Evolutionary conservation across 2,888 invertebrate genomes (phyloP), one percentile per base, ranked within the genome.

Genomic region (Heliconius aoede): DNA sequence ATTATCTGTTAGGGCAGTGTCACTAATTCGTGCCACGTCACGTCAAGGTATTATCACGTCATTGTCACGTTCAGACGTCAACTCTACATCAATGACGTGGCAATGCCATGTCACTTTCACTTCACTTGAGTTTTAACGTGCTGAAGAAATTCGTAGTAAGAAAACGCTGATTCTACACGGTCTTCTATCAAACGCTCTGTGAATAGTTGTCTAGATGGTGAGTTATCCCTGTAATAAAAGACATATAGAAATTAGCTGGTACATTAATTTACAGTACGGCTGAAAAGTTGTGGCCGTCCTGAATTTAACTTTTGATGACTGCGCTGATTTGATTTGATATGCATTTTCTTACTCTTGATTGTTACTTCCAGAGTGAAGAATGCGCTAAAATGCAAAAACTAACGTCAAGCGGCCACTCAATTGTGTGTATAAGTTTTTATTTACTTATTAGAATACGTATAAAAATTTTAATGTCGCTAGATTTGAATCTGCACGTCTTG

Each of bases 141-240:
- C 93, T 99, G 99, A 90, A 99, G 95, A 95, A 99, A 99, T 95
- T 99, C 99, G 92, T 98, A 98, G 95, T 99, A 99, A 83, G 99
- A 98, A 94, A 99, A 96, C 74, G 98, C 97, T 76, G 97, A 97
- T 90, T 99, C 99, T 80, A 97, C 96, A 86, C 99, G 95, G 93
- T 99, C 99, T 91, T 99, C 99, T 69, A 99, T 95, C 85, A 99
- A 95, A 84, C 97, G 96, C 86, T 99, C 98, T 80, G 97, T 96
- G 94, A 99, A 99, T 83, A 96, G 90, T 76, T 95, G 95, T 82
- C 98, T 96, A 77, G 96, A 95, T 76, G 97, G 97, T 83, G 98
- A 98, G 92, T 99, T 99, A 89, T 99, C 99, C 91, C 99, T 99
- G 95, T 40, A 94, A 92, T 72, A 72, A 24, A 62, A 60, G 24